phyloP scores from a whole-genome alignment of 2,797 vertebrate species.

The Schizopygopsis malacanthus region DNA sequence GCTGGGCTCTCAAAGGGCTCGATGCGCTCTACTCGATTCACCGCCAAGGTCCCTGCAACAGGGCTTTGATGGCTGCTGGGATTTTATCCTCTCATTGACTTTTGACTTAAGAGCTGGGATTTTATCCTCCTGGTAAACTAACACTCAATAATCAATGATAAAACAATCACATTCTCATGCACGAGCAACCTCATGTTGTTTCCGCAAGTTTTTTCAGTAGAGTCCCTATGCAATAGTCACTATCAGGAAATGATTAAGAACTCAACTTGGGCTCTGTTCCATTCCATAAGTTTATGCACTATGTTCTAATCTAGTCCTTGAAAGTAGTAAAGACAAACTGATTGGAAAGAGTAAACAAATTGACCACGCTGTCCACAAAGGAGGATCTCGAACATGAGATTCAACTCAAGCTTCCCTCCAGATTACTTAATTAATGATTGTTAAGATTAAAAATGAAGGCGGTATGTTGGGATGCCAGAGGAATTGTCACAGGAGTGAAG shows the following conservation, averaged over 20 bases:
- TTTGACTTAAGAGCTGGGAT: conserved; percentile 18
- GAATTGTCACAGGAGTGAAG: conserved; percentile 23
- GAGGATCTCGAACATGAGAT: neutral
- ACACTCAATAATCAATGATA: conserved; percentile 12
- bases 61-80: neutral
- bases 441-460: conserved; percentile 24
- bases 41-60: conserved; percentile 4
- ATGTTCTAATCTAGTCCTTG: conserved; percentile 18
- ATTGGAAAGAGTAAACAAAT: conserved; percentile 24
- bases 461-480: neutral
- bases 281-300: neutral
- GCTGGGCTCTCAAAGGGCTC: neutral
- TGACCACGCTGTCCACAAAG: neutral
- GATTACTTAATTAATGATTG: conserved; percentile 22
- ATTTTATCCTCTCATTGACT: conserved; percentile 34
- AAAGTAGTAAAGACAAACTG: neutral
- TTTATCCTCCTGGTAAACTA: neutral
- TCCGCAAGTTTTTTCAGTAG: neutral
- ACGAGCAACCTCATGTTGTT: conserved; percentile 9
- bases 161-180: conserved; percentile 20
- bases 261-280: neutral
- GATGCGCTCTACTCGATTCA: neutral
- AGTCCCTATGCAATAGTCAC: neutral
- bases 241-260: conserved; percentile 2
- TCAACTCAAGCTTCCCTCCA: neutral